Base-by-base conservation (phyloP, 1,140 invertebrate genomes). In the Drosophila persimilis region DNA sequence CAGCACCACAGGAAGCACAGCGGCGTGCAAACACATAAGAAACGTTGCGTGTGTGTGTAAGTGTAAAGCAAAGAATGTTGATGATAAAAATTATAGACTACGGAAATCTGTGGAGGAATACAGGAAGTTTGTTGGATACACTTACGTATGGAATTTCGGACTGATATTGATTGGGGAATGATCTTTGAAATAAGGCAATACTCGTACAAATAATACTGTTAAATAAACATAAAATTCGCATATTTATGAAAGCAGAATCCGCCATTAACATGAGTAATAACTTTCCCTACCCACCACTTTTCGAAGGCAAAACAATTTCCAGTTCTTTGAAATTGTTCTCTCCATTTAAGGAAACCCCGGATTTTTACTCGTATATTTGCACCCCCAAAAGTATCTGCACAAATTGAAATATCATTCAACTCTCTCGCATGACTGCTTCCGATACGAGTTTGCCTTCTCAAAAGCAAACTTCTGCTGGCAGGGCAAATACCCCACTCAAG, bases 11-110 rank as follows among this genome's bases (percentile, higher is more conserved):
- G 31, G 46, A 43, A n/a, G 26, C 60, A 66, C 17, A 50, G 22
- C 59, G n/a, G 52, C 46, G 17, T 26, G 41, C 6, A 59, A 26
- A n/a, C 22, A 39, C 11, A 46, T 6, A 46, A 46, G 54, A 66
- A 39, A 48, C 67, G 71, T 47, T 45, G 55, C 11, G 29, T 22
- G 55, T 51, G 41, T 52, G 66, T 50, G 35, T 70, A 45, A 44
- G 20, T 50, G 45, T 70, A 53, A 44, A n/a, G 41, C 31, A 57
- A 8, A 35, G 47, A 56, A 52, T 64, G 52, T 54, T 65, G 66
- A 73, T 79, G 80, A 63, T 64, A 58, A 64, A 76, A 85, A 78
- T 84, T 79, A 84, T 84, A 75, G 45, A 84, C 73, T 58, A 67
- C 52, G 61, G 11, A 54, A 55, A 58, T 66, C 22, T 46, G 41